phyloP scores from a whole-genome alignment of 2,797 vertebrate genomes.

The Dipus sagitta region DNA sequence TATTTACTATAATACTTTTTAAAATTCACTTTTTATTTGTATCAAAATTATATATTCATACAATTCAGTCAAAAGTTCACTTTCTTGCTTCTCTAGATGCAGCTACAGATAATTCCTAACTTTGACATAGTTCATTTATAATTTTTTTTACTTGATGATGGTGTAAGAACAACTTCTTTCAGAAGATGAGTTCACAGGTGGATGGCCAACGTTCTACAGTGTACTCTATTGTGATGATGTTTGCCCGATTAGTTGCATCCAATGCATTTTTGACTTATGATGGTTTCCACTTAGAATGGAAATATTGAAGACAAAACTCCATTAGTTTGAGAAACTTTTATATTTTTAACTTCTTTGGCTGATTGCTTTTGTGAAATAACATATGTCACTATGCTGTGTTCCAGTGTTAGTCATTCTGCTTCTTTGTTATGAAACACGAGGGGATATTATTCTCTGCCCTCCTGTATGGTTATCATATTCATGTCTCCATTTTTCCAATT shows the following conservation, averaged over 20 bases:
- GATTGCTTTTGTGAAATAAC: not conserved
- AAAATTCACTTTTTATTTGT: slow-evolving; percentile 16
- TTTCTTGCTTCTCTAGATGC: not conserved
- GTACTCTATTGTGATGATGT: not conserved
- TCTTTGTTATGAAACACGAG: not conserved
- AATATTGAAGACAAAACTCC: not conserved
- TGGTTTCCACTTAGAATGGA: not conserved
- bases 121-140: not conserved
- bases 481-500: not conserved
- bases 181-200: not conserved
- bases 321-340: not conserved
- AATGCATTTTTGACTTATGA: not conserved
- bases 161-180: not conserved
- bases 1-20: not conserved
- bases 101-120: not conserved
- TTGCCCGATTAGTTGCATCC: not conserved
- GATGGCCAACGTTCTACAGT: not conserved
- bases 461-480: not conserved
- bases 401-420: not conserved
- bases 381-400: not conserved
- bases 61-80: not conserved
- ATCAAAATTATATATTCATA: not conserved
- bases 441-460: not conserved
- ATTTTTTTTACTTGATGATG: not conserved
- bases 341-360: not conserved